phyloP scores from a whole-genome alignment of 2,113 vertebrate species.

The Hipposideros armiger region DNA sequence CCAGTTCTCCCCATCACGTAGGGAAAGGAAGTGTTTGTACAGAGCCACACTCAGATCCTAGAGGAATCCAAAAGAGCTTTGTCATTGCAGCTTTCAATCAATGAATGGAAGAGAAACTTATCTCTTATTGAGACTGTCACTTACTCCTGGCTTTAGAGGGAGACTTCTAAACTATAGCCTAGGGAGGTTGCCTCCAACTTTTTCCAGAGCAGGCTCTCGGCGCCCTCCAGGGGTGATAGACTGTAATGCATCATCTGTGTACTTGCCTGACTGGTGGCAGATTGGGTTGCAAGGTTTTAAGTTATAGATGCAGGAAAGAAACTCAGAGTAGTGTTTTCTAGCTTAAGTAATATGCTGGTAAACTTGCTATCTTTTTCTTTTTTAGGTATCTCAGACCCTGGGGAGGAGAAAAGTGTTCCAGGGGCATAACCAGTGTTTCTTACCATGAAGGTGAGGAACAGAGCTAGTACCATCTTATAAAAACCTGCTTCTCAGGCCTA shows the following conservation, averaged over 20 bases:
- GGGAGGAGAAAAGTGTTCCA: background rate
- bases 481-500: conserved; percentile 41
- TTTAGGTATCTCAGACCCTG: background rate
- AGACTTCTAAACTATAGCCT: background rate
- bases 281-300: background rate
- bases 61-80: conserved; percentile 79
- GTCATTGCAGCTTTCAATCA: conserved; percentile 71
- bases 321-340: background rate
- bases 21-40: conserved; percentile 90
- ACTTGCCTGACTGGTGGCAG: background rate
- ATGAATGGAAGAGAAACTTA: conserved; percentile 50
- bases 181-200: background rate
- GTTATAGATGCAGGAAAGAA: conserved; percentile 3
- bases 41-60: conserved; percentile 95
- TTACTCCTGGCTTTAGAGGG: background rate
- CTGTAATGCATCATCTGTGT: conserved; percentile 34
- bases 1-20: conserved; percentile 64
- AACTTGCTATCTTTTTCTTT: background rate
- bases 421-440: background rate
- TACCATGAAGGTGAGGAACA: background rate
- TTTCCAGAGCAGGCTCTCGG: conserved; percentile 34
- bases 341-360: conserved; percentile 5
- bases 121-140: background rate
- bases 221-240: conserved; percentile 57
- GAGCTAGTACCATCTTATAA: background rate